A percentile compares a stretch with the other conserved stretches of the same genome.
phyloP scores from a whole-genome alignment of 1,140 invertebrate genomes.

The Laodelphax striatellus region DNA sequence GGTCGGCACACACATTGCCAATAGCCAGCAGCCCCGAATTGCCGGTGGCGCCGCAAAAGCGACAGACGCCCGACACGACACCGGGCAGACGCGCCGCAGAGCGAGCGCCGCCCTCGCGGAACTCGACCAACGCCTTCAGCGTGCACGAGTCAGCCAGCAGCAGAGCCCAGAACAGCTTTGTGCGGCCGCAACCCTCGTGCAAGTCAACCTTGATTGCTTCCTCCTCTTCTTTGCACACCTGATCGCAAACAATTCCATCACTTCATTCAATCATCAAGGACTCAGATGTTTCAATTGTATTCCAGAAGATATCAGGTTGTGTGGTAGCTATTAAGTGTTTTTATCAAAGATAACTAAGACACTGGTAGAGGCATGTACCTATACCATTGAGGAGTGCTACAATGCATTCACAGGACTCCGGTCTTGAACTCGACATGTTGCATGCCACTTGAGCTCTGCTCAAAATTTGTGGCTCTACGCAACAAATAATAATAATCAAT shows the following conservation, averaged over 20 bases:
- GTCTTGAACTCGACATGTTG: no score
- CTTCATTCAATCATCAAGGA: no score
- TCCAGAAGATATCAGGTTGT: no score
- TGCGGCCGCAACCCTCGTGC: conserved; percentile 90
- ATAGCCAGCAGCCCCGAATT: conserved; percentile 77
- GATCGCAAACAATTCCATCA: not conserved
- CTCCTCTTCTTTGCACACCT: conserved; percentile 89
- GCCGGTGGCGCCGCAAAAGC: conserved; percentile 82
- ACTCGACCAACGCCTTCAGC: conserved; percentile 87
- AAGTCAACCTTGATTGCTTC: conserved; percentile 87
- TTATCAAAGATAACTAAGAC: no score
- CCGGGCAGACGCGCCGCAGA: conserved; percentile 30
- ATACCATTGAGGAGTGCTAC: no score
- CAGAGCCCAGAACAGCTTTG: conserved; percentile 90
- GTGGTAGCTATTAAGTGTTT: no score
- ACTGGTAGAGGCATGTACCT: no score
- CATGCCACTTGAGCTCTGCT: no score
- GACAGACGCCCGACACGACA: conserved; percentile 54
- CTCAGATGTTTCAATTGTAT: no score
- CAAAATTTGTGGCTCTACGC: no score
- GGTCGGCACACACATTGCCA: conserved; percentile 85
- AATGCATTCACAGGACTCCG: no score
- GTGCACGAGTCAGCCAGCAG: conserved; percentile 85
- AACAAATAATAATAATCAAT: no score
- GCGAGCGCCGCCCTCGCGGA: conserved; percentile 47